Percentiles rank a stretch among this genome's conserved stretches.
Conservation (phyloP, 2,113 vertebrate genomes). For the Python bivittatus region DNA sequence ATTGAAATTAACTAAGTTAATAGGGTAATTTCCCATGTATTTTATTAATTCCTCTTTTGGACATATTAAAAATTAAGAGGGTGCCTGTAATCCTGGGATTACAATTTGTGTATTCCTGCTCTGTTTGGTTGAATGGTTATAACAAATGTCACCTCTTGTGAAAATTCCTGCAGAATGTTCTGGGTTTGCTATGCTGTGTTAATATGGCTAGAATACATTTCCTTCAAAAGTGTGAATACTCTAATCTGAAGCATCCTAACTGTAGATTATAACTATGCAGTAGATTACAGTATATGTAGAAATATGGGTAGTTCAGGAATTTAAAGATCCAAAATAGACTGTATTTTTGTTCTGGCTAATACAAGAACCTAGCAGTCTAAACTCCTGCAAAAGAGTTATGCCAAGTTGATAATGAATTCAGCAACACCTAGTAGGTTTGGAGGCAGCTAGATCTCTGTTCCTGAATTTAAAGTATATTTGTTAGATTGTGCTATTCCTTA, state of each 20-base stretch:
- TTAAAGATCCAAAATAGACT: not conserved
- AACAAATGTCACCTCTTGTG: not conserved
- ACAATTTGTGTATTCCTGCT: not conserved
- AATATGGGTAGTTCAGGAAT: not conserved
- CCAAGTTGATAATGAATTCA: not conserved
- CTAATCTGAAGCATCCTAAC: not conserved
- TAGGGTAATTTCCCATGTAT: not conserved
- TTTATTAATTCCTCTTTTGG: not conserved
- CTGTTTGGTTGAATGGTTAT: not conserved
- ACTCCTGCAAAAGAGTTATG: not conserved
- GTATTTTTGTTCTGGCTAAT: not conserved
- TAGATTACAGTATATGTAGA: not conserved
- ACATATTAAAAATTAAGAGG: not conserved
- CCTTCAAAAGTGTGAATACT: not conserved
- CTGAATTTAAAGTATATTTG: not conserved
- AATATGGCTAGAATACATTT: not conserved
- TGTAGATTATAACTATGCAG: not conserved
- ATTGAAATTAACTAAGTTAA: not conserved
- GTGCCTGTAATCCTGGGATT: not conserved
- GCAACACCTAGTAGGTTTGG: not conserved
- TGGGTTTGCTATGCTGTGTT: not conserved
- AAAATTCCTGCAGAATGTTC: not conserved
- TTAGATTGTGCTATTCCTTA: not conserved
- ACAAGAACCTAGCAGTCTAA: not conserved
- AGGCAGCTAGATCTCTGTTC: not conserved